phyloP scores from a whole-genome alignment of 2,888 invertebrate genomes.

The Tetragnatha montana region DNA sequence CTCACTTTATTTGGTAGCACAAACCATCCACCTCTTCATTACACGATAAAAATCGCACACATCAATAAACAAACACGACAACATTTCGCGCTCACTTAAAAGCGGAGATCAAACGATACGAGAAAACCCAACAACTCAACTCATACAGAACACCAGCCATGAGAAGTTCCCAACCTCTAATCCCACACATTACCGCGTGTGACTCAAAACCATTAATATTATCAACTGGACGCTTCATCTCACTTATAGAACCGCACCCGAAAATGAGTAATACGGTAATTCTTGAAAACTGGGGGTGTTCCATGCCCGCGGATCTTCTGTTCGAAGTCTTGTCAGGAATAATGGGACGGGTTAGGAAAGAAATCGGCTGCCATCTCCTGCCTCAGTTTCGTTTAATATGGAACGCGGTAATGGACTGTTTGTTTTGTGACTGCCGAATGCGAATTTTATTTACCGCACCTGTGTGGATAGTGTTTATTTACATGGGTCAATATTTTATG shows the following conservation, averaged over 20 bases:
- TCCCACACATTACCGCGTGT: not conserved
- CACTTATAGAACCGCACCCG: not conserved
- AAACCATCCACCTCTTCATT: not conserved
- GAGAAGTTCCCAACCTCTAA: not conserved
- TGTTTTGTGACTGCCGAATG: not conserved
- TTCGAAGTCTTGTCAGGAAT: not conserved
- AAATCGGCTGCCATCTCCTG: not conserved
- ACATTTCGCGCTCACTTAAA: not conserved
- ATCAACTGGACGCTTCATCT: constrained; percentile 9
- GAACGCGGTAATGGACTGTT: not conserved
- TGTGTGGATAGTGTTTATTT: too few species aligned
- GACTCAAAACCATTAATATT: constrained; percentile 21
- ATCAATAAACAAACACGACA: not conserved
- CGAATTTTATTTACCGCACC: too few species aligned
- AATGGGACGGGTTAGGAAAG: not conserved
- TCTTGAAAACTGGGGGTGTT: not conserved
- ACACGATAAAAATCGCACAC: not conserved
- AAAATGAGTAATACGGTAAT: constrained; percentile 20
- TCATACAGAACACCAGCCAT: not conserved
- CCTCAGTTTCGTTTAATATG: not conserved
- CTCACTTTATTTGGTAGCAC: too few species aligned
- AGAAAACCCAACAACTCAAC: not conserved
- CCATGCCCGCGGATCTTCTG: not conserved
- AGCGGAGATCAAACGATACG: not conserved
- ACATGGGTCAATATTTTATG: too few species aligned